These are phyloP conservation scores for Steatocranus sp. DNA, from an alignment of 2,797 vertebrate genomes.

Conservation along the genomic window DNA sequence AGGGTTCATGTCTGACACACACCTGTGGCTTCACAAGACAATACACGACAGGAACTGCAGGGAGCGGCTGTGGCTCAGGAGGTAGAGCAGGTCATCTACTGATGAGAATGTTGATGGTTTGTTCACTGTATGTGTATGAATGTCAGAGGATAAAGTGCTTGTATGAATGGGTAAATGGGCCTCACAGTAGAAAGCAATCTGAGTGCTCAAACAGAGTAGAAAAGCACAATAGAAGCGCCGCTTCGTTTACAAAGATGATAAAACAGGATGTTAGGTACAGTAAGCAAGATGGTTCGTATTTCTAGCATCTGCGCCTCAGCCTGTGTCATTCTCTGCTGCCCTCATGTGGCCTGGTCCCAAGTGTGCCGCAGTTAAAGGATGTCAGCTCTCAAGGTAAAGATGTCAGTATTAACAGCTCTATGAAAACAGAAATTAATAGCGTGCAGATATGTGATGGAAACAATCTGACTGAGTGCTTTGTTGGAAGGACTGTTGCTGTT, in stretches of 20 bases:
- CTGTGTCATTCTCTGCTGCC: background rate
- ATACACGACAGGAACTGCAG: background rate
- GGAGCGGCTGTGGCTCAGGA: background rate
- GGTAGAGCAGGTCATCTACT: background rate
- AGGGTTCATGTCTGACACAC: background rate
- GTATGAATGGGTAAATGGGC: background rate
- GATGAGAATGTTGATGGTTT: background rate
- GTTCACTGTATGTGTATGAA: background rate
- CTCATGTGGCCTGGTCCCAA: slow-evolving; percentile 20
- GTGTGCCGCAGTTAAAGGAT: background rate
- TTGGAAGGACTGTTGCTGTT: background rate
- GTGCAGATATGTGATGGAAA: background rate
- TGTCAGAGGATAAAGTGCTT: background rate
- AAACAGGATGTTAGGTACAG: background rate
- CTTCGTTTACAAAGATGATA: background rate
- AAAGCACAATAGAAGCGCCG: background rate
- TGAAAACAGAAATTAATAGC: background rate
- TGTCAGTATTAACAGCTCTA: background rate
- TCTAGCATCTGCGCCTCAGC: background rate
- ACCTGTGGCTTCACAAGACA: background rate
- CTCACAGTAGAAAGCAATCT: background rate
- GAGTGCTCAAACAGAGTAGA: background rate
- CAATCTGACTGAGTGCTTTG: background rate
- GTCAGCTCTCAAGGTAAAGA: background rate
- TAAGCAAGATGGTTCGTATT: background rate